Base-by-base conservation (phyloP, 2,797 vertebrate species). In the Yasuhikotakia modesta region DNA sequence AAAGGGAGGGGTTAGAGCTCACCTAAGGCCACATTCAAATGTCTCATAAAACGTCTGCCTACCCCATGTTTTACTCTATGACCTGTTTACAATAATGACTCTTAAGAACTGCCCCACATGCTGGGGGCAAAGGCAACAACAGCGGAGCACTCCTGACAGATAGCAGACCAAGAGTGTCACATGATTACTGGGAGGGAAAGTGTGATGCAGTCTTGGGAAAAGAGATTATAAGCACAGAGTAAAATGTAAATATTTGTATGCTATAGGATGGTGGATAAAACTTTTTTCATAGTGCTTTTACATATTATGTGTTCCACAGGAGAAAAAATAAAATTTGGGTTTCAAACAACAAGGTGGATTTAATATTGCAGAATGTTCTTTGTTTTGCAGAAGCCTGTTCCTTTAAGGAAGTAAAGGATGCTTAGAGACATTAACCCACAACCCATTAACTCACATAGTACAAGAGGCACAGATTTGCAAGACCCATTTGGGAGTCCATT, bases 41-140 rank as follows among this genome's bases (percentile, higher is more conserved):
- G 80, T 86, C 80, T 90, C 64, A 55, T 75, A 5, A 30, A 87
- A 89, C 87, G 80, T 80, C 81, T 32, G n/a, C 21, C 85, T 78
- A 46, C 58, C 85, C 82, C n/a, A n/a, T n/a, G 86, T 86, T 86
- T 70, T 90, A 86, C 89, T 84, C 82, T 88, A 85, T 92, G 90
- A 92, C 90, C 89, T 79, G 87, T 90, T 91, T 91, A 85, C 87
- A 87, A 87, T 82, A 80, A 86, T 78, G 85, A 83, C 83, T 85
- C 79, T 76, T 32, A 27, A 80, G 85, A 87, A 83, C 80, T 78
- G 58, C 75, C 81, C 70, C 72, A 43, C 64, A 65, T 60, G 45
- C 43, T 67, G 48, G 58, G 50, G 46, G 57, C 79, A 81, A n/a
- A 81, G 30, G 58, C 53, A 68, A 55, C 74, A 73, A 27, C 43